A percentile compares a stretch with the other conserved stretches of the same genome.
Evolutionary conservation across 2,888 invertebrate genomes (phyloP).

Genomic region (Pandemis heparana): DNA sequence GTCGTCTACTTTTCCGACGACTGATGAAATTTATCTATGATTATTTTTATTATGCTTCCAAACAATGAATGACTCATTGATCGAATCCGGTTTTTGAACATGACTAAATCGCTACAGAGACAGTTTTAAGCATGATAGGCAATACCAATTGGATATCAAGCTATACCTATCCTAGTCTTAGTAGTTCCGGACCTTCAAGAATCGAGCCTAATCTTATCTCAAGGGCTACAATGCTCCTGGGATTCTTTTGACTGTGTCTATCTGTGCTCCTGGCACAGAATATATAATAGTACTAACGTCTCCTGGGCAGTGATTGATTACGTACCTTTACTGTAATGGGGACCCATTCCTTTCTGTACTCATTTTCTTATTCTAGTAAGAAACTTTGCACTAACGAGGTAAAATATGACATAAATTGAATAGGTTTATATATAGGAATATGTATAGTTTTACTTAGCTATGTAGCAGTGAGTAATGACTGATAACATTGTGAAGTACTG

Average conservation of each 20-base stretch:
- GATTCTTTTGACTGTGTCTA: not conserved
- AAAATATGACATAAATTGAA: not conserved
- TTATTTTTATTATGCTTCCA: not conserved
- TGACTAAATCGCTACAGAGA: not conserved
- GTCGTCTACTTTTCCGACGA: not conserved
- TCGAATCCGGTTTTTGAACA: not conserved
- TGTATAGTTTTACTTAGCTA: not conserved
- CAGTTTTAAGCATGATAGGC: too few relatives aligned
- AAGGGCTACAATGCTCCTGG: not conserved
- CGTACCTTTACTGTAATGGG: not conserved
- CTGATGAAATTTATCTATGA: not conserved
- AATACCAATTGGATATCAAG: not conserved
- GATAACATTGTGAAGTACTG: not conserved
- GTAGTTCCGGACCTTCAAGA: not conserved
- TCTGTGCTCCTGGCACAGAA: not conserved
- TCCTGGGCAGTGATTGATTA: not conserved
- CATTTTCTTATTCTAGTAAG: too few relatives aligned
- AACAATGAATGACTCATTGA: slow-evolving; percentile 1
- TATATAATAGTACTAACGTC: too few relatives aligned
- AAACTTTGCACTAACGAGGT: too few relatives aligned
- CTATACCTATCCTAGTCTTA: not conserved
- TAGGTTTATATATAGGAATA: too few relatives aligned
- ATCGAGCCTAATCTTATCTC: not conserved
- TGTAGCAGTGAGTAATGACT: not conserved
- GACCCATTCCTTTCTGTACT: not conserved